Evolutionary conservation across 2,888 invertebrate genomes (phyloP), one percentile per base, ranked within the genome.

Genomic region (Augiades crinisus): DNA sequence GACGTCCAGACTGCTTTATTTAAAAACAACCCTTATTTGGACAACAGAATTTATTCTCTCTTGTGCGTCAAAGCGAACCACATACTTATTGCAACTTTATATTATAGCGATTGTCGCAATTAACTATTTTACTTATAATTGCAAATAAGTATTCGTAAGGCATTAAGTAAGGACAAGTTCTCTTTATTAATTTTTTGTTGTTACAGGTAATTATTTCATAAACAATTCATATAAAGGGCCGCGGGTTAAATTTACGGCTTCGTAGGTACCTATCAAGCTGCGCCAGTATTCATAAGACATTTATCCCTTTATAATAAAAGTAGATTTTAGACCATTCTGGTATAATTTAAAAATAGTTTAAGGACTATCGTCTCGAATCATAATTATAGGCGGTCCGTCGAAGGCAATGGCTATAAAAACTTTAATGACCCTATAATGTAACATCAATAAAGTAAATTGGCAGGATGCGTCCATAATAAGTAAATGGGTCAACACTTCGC

Each of bases 391-490:
- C 80, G 81, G 79, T 65, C 64, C 69, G 63, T 70, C 72, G 71
- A 75, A 79, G 70, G 78, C 70, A 74, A 66, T 67, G 71, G 69
- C 60, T 74, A 83, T 81, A 86, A 88, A 87, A 87, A 85, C 65
- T 76, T 34, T 81, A 87, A 87, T 86, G 81, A 78, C 70, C 63
- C 74, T 74, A 77, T 85, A 82, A 85, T 86, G 76, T 75, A 78
- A 81, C 80, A 75, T 81, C 83, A 79, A 87, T 86, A 85, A 80
- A 82, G 75, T 80, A 83, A 86, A 88, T 86, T 86, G 86, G 77
- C 85, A 83, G 84, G 86, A 81, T 83, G 77, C 74, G 68, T 70
- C 68, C 67, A 53, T 81, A 80, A 77, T 79, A 75, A 75, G 71
- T 76, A 81, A 84, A 83, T 75, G 72, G 79, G 71, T 81, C 81